These are phyloP conservation scores for Geotrypetes seraphini DNA, from an alignment of 2,797 vertebrate species.

Conservation along the genomic window DNA sequence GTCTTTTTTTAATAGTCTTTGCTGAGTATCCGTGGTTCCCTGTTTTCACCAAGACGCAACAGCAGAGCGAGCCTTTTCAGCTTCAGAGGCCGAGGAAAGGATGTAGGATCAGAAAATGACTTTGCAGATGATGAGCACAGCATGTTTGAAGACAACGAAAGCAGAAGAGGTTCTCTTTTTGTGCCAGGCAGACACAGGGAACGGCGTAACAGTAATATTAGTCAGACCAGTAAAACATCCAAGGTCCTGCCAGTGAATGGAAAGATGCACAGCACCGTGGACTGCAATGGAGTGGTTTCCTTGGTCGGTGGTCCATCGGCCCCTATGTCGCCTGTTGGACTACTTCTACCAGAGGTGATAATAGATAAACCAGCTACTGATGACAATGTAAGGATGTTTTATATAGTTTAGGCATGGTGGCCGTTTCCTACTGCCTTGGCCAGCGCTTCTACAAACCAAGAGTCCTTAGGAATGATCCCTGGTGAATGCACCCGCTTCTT, in stretches of 20 bases:
- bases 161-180: conserved; percentile 72
- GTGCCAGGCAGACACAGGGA: conserved; percentile 63
- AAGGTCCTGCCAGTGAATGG: conserved; percentile 66
- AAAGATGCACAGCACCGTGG: conserved; percentile 84
- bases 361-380: conserved; percentile 56
- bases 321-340: conserved; percentile 71
- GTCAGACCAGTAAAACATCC: conserved; percentile 76
- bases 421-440: neutral
- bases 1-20: conserved; percentile 73
- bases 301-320: conserved; percentile 70
- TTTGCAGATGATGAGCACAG: conserved; percentile 88
- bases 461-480: conserved; percentile 1
- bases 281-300: conserved; percentile 87
- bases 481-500: conserved; percentile 15
- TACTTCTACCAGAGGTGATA: conserved; percentile 74
- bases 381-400: conserved; percentile 55
- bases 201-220: conserved; percentile 76
- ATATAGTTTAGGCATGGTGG: conserved; percentile 13
- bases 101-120: conserved; percentile 72
- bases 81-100: conserved; percentile 69
- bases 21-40: conserved; percentile 79
- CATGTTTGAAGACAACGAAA: conserved; percentile 72
- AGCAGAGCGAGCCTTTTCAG: conserved; percentile 92
- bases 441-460: conserved; percentile 8
- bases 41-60: conserved; percentile 80